phyloP scores from a whole-genome alignment of 2,797 vertebrate genomes.

The Remorina albescens region DNA sequence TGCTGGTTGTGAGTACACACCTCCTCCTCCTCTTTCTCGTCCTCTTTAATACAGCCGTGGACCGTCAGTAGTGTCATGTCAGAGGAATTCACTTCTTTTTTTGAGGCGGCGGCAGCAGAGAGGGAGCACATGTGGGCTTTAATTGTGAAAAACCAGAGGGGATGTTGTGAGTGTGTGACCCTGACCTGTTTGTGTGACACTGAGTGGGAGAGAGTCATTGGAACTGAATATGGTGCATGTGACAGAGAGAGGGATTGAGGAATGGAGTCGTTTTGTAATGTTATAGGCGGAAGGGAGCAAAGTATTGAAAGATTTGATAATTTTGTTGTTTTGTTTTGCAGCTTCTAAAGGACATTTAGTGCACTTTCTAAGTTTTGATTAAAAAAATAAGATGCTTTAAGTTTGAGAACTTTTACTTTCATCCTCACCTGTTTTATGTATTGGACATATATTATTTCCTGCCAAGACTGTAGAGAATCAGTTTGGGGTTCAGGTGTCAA shows the following conservation, averaged over 20 bases:
- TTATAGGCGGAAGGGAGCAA: not conserved
- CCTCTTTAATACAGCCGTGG: not conserved
- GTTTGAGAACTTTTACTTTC: slow-evolving; percentile 12
- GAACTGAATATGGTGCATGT: not conserved
- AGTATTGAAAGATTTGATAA: not conserved
- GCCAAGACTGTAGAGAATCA: slow-evolving; percentile 48
- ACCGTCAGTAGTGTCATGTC: not conserved
- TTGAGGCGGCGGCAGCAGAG: not conserved
- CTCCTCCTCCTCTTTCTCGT: not conserved
- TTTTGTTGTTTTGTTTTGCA: not conserved
- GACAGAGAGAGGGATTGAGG: not conserved
- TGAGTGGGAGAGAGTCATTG: not conserved
- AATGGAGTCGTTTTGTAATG: not conserved
- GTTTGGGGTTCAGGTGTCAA: slow-evolving; percentile 46
- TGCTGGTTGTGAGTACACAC: slow-evolving; percentile 89
- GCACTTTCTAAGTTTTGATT: not conserved
- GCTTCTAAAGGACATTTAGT: not conserved
- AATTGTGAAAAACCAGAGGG: not conserved
- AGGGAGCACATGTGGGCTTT: slow-evolving; percentile 16
- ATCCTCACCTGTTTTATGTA: not conserved
- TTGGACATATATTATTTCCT: slow-evolving; percentile 10
- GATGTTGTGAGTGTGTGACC: not conserved
- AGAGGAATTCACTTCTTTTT: slow-evolving; percentile 9
- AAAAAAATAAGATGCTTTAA: too few species aligned
- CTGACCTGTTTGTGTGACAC: not conserved